phyloP scores from a whole-genome alignment of 1,140 invertebrate species.

The Caenorhabditis remanei region DNA sequence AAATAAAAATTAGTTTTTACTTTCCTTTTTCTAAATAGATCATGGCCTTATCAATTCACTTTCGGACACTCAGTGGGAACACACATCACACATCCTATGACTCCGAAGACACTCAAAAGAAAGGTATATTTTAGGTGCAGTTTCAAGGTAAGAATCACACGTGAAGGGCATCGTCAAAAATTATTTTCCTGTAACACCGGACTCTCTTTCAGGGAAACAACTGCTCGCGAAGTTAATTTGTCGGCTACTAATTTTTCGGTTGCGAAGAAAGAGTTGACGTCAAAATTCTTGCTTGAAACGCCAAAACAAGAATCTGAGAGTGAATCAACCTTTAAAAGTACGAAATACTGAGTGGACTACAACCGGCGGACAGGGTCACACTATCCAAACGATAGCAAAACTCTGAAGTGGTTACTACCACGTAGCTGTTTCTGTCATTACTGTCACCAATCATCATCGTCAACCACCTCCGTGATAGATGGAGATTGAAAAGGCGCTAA shows the following conservation, averaged over 20 bases:
- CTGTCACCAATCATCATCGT: constrained; percentile 49
- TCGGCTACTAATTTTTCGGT: no score
- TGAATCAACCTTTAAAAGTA: constrained; percentile 17
- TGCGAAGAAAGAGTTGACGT: no score
- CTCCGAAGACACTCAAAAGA: background rate
- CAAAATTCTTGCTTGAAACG: no score
- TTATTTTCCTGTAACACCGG: no score
- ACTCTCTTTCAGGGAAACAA: no score
- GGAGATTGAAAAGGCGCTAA: constrained; percentile 25
- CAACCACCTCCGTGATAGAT: constrained; percentile 41
- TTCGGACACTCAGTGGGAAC: background rate
- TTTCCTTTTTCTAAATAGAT: background rate
- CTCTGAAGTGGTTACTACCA: constrained; percentile 21
- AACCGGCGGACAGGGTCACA: background rate
- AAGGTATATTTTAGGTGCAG: background rate
- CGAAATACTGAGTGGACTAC: background rate
- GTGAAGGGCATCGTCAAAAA: background rate
- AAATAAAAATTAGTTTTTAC: background rate
- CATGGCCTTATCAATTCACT: background rate
- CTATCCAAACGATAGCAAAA: constrained; percentile 31
- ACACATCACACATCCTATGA: constrained; percentile 41
- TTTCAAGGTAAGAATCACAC: background rate
- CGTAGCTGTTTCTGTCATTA: background rate
- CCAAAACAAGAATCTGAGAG: background rate
- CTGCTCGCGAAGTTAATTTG: no score